phyloP scores from a whole-genome alignment of 2,888 invertebrate species.

The Deilephila elpenor region DNA sequence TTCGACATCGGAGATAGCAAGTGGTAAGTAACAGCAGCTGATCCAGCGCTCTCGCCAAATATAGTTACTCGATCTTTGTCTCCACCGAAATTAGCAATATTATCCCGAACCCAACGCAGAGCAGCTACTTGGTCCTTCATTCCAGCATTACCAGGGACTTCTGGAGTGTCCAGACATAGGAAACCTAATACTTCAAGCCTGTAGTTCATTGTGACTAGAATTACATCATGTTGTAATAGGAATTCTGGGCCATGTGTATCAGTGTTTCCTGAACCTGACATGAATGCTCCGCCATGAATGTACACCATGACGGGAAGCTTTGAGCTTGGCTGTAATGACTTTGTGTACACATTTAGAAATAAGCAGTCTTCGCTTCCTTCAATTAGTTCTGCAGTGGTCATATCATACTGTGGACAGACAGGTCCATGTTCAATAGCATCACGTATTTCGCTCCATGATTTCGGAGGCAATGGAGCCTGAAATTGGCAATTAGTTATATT shows the following conservation, averaged over 20 bases:
- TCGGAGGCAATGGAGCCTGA: constrained; percentile 65
- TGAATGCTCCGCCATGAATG: constrained; percentile 72
- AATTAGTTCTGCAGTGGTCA: constrained; percentile 43
- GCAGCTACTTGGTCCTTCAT: constrained; percentile 71
- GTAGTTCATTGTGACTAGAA: constrained; percentile 74
- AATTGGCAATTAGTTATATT: constrained; percentile 31
- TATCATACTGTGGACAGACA: constrained; percentile 67
- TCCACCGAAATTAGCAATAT: constrained; percentile 65
- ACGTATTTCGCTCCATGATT: constrained; percentile 60
- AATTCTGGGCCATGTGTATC: constrained; percentile 66
- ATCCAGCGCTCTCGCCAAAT: constrained; percentile 76
- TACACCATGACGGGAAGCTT: constrained; percentile 73
- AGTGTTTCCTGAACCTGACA: constrained; percentile 66
- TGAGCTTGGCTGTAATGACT: constrained; percentile 44
- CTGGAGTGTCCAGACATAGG: constrained; percentile 57
- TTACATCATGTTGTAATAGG: constrained; percentile 66
- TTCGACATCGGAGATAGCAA: constrained; percentile 70
- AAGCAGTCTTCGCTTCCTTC: constrained; percentile 69
- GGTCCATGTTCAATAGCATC: constrained; percentile 65
- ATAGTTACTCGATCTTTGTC: constrained; percentile 67
- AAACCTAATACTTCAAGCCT: constrained; percentile 63
- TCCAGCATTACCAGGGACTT: constrained; percentile 71
- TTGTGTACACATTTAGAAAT: constrained; percentile 67
- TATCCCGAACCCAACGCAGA: constrained; percentile 63
- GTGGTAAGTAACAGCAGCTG: constrained; percentile 64